A percentile compares a stretch with the other conserved stretches of the same genome.
phyloP scores from a whole-genome alignment of 2,113 vertebrate genomes.

The Gallinago media region DNA sequence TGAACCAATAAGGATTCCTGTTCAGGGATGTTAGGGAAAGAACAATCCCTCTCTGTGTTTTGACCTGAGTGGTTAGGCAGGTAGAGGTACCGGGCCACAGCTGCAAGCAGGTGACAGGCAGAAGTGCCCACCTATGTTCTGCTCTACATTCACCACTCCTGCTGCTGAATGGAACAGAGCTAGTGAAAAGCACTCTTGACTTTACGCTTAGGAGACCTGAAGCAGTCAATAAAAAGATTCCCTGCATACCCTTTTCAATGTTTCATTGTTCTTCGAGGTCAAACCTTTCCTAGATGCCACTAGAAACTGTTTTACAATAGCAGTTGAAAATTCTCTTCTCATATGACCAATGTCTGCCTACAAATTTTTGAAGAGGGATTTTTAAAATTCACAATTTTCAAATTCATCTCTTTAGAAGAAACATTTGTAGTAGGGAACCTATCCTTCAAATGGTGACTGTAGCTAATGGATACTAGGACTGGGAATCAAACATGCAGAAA shows the following conservation, averaged over 20 bases:
- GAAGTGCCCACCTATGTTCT: neutral
- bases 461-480: neutral
- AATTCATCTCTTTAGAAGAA: neutral
- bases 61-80: fast-evolving
- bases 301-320: neutral
- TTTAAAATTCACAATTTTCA: neutral
- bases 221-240: neutral
- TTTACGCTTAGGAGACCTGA: neutral
- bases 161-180: neutral
- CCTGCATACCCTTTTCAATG: neutral
- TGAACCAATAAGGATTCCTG: neutral
- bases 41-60: neutral
- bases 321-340: neutral
- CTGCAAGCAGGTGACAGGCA: too few species aligned
- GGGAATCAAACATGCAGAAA: neutral
- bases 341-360: neutral
- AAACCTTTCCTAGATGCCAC: neutral
- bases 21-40: neutral
- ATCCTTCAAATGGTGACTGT: neutral
- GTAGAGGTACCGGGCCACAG: neutral
- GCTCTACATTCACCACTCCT: neutral
- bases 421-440: neutral
- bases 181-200: neutral
- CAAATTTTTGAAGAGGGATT: neutral
- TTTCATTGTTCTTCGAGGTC: neutral